Evolutionary conservation across 2,888 invertebrate genomes (phyloP).

Genomic region (Drymonia ruficornis): DNA sequence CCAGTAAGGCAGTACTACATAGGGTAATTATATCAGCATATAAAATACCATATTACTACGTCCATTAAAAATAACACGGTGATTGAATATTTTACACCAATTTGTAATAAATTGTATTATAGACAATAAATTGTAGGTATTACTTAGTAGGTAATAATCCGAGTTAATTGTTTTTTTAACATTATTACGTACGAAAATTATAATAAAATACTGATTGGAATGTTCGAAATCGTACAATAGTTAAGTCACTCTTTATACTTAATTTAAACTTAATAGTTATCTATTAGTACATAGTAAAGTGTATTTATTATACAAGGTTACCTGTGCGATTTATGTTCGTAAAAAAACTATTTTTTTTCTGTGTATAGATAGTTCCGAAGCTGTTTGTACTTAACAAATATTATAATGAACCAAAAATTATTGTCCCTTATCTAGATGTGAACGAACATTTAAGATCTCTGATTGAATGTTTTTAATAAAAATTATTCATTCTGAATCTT

Average conservation of each 20-base stretch:
- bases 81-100: slow-evolving; percentile 4
- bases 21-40: too few species aligned
- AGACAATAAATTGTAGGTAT: slow-evolving; percentile 25
- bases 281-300: too few species aligned
- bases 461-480: slow-evolving; percentile 40
- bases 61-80: background rate
- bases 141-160: slow-evolving; percentile 2
- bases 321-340: too few species aligned
- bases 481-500: slow-evolving; percentile 16
- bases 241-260: too few species aligned
- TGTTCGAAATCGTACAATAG: too few species aligned
- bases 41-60: background rate
- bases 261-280: background rate
- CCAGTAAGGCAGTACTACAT: too few species aligned
- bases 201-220: too few species aligned
- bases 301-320: too few species aligned
- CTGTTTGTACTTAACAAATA: background rate
- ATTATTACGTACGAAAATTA: background rate
- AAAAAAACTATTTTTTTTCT: background rate
- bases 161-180: background rate
- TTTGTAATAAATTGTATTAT: slow-evolving; percentile 7
- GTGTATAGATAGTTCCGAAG: background rate
- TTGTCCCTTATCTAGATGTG: slow-evolving; percentile 20
- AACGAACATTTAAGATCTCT: slow-evolving; percentile 23
- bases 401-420: background rate